These are phyloP conservation scores for Antechinus flavipes DNA, from an alignment of 2,113 vertebrate genomes.

Conservation along the genomic window DNA sequence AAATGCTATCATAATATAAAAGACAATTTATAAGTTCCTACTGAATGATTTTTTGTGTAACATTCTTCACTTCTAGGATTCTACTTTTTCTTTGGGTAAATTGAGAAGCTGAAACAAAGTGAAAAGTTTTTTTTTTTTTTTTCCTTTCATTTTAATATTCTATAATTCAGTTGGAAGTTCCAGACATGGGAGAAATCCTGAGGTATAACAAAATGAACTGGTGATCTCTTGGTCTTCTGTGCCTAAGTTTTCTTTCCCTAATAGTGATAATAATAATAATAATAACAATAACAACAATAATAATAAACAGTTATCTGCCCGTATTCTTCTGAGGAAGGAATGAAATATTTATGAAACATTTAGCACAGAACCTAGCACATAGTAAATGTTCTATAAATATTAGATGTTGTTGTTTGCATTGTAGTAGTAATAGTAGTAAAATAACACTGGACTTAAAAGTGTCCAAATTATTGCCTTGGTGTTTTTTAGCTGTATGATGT, in stretches of 20 bases:
- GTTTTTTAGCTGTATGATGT: background rate
- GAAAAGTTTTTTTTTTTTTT: background rate
- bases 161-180: background rate
- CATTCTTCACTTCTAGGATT: background rate
- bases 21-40: background rate
- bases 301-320: background rate
- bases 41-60: background rate
- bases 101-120: background rate
- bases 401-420: background rate
- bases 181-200: background rate
- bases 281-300: no score
- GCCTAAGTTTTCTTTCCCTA: background rate
- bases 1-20: background rate
- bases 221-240: background rate
- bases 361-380: background rate
- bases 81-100: background rate
- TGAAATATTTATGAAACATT: background rate
- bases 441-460: background rate
- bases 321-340: background rate
- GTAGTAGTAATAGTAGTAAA: background rate
- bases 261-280: background rate
- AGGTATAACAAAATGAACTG: background rate
- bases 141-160: background rate
- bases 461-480: background rate
- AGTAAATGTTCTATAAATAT: background rate